phyloP scores from a whole-genome alignment of 2,797 vertebrate genomes.

The Neosilurus hyrtlii region DNA sequence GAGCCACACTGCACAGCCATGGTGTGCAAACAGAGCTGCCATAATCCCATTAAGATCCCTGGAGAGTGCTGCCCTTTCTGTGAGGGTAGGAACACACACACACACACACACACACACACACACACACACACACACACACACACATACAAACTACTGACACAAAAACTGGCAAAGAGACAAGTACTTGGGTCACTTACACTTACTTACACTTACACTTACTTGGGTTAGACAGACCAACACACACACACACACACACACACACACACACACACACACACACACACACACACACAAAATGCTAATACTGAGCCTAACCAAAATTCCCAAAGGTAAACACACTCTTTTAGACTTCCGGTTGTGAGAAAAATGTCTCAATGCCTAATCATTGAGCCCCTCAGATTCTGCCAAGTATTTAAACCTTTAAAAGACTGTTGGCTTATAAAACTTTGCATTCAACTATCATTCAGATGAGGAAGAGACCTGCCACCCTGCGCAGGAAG shows the following conservation, averaged over 20 bases:
- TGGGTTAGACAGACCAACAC: neutral
- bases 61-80: conserved; percentile 83
- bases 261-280: conserved; percentile 1
- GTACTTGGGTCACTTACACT: neutral
- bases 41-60: conserved; percentile 78
- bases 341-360: conserved; percentile 8
- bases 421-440: conserved; percentile 5
- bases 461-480: too few relatives aligned
- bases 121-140: conserved; percentile 1
- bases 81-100: conserved; percentile 66
- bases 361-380: conserved; percentile 17
- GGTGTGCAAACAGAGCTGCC: conserved; percentile 83
- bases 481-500: too few relatives aligned
- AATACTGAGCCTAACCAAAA: conserved; percentile 1
- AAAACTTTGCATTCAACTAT: conserved; percentile 14
- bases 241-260: conserved; percentile 2
- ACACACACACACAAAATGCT: conserved; percentile 5
- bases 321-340: conserved; percentile 4
- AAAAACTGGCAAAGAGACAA: conserved; percentile 10
- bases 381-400: conserved; percentile 25
- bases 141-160: neutral
- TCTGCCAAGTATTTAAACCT: conserved; percentile 39
- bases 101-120: conserved; percentile 16
- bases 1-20: conserved; percentile 80
- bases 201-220: too few relatives aligned